Conservation (phyloP, 2,113 vertebrate species). For the Dunckerocampus dactyliophorus region DNA sequence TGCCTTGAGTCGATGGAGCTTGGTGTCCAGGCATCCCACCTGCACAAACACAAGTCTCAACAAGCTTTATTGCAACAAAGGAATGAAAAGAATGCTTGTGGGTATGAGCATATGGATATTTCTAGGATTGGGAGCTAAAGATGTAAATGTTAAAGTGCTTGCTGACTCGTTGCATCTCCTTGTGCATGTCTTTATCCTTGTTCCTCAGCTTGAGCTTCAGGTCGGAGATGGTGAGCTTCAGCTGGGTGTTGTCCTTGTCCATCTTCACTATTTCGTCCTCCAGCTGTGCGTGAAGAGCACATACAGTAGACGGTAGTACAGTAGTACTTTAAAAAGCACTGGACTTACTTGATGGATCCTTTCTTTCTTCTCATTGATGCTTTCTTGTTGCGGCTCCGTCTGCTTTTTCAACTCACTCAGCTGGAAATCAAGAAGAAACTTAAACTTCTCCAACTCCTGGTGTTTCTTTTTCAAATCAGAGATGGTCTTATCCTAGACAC, state of each 20-base stretch:
- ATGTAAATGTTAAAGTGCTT: not conserved
- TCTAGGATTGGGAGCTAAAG: too few species aligned
- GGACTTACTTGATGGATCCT: conserved; percentile 73
- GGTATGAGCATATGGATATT: too few species aligned
- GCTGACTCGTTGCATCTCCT: conserved; percentile 80
- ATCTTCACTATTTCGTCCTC: conserved; percentile 78
- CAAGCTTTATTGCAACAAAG: too few species aligned
- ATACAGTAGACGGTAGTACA: not conserved
- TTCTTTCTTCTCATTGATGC: conserved; percentile 78
- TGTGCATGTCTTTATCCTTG: conserved; percentile 73
- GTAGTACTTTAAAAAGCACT: too few species aligned
- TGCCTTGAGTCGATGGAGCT: not conserved
- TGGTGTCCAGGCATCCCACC: not conserved
- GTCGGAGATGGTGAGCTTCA: conserved; percentile 78
- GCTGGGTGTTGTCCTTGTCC: conserved; percentile 75
- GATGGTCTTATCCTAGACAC: conserved; percentile 79
- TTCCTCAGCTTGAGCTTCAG: conserved; percentile 80
- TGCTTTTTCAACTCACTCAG: conserved; percentile 81
- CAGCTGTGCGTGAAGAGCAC: conserved; percentile 70
- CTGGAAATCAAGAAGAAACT: conserved; percentile 81
- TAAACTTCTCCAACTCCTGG: conserved; percentile 83
- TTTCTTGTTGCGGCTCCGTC: conserved; percentile 79
- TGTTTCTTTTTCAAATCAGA: conserved; percentile 83
- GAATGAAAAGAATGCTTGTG: too few species aligned
- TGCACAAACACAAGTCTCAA: not conserved